Conservation (phyloP, 2,113 vertebrate species). For the Notarius lentiginosus region DNA sequence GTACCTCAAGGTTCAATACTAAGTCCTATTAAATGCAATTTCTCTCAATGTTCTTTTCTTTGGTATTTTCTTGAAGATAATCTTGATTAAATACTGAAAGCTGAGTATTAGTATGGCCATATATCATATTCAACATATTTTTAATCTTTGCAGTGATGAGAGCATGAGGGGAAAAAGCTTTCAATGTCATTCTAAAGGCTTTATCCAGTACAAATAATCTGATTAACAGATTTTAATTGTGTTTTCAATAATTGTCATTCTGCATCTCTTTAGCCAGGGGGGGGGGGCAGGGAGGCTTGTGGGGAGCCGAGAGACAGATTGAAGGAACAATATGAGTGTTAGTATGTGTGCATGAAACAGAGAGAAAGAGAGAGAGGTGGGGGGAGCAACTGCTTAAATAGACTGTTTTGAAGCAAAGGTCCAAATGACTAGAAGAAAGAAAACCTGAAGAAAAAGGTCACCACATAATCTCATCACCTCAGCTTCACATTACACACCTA, state of each 20-base stretch:
- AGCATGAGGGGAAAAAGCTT: conserved; percentile 59
- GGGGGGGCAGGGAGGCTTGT: conserved; percentile 45
- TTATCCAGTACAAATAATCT: conserved; percentile 69
- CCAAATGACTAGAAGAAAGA: conserved; percentile 59
- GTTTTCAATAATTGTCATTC: conserved; percentile 74
- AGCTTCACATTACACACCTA: conserved; percentile 70
- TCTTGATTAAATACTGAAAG: conserved; percentile 22
- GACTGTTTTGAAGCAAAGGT: conserved; percentile 48
- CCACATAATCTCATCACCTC: conserved; percentile 70
- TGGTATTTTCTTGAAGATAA: conserved; percentile 20
- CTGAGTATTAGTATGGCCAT: conserved; percentile 18
- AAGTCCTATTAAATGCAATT: conserved; percentile 25
- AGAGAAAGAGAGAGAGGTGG: conserved; percentile 10
- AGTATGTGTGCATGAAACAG: conserved; percentile 24
- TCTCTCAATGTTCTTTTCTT: neutral
- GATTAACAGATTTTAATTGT: conserved; percentile 73
- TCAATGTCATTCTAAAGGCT: conserved; percentile 67
- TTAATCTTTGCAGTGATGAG: conserved; percentile 61
- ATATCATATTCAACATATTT: conserved; percentile 48
- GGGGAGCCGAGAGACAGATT: conserved; percentile 41
- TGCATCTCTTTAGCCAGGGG: conserved; percentile 60
- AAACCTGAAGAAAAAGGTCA: conserved; percentile 67
- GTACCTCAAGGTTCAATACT: conserved; percentile 16
- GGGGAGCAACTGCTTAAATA: conserved; percentile 34
- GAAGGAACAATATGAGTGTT: conserved; percentile 27